Base-by-base conservation (phyloP, 2,888 invertebrate species). In the Seira ritae region DNA sequence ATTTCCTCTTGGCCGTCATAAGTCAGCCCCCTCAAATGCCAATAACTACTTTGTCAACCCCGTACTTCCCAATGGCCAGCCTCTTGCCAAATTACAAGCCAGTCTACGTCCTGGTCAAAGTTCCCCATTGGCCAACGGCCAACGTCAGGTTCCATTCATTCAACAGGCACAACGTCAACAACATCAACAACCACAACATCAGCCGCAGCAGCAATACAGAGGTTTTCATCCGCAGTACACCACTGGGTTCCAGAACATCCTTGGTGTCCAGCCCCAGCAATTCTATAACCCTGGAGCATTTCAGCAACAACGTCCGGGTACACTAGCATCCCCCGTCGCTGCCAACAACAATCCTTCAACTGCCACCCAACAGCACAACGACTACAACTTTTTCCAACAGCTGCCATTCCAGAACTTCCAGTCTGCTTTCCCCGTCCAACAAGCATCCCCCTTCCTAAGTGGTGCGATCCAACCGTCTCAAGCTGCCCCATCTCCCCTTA, bases 81-180 rank as follows among this genome's bases (percentile, higher is more conserved):
- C 78, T 46, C 70, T 78, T 22, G 1, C 78, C 42, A 78, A 70
- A 78, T 42, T 78, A 31, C 78, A 78, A 50, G 78, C 78, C 19
- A 78, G 68, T 23, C 78, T 78, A 15, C 70, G 46, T 17, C 60
- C 55, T 1, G 31, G 72, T 12, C 20, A 24, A 19, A 24, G 19
- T 12, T 42, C 20, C 20, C 70, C 17, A 70, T 46, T 69, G n/a
- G 15, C 65, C 23, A 70, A 65, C 24, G 78, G 70, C 37, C 78
- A 78, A 46, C 22, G 69, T 22, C 78, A 78, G 17, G 20, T 70
- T n/a, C 70, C 78, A 12, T 78, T 23, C n/a, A 6, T 72, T 22
- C 72, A 72, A 1, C 72, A 55, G 10, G 19, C 4, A 3, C 60
- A 42, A n/a, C 60, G 60, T 1, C 70, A 69, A 70, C 62, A 22